Conservation (phyloP, 2,888 invertebrate genomes). For the Caenorhabditis becei region DNA sequence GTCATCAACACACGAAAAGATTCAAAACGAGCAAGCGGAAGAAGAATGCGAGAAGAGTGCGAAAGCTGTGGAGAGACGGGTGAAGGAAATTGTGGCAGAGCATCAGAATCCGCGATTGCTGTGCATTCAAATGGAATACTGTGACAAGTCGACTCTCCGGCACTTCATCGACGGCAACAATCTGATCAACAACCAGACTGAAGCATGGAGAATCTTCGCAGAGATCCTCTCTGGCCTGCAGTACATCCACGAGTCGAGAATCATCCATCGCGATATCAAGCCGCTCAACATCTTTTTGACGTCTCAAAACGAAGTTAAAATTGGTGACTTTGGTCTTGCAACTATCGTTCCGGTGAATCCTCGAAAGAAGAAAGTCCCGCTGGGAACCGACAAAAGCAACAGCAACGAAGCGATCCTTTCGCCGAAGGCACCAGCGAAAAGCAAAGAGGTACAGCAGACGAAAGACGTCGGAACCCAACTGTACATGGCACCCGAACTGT, state of each 20-base stretch:
- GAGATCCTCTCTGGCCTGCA: constrained; percentile 89
- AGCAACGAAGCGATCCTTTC: constrained; percentile 30
- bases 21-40: constrained; percentile 1
- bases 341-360: constrained; percentile 53
- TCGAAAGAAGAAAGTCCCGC: background rate
- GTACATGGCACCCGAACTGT: constrained; percentile 94
- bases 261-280: constrained; percentile 80
- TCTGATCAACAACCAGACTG: constrained; percentile 6
- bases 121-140: constrained; percentile 93
- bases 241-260: constrained; percentile 77
- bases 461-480: constrained; percentile 92
- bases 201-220: constrained; percentile 87
- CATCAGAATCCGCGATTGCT: constrained; percentile 66
- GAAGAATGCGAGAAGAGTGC: too few species aligned
- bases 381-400: constrained; percentile 16
- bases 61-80: too few species aligned
- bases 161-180: constrained; percentile 60
- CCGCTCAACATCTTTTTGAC: constrained; percentile 93
- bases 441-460: constrained; percentile 61
- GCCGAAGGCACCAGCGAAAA: background rate
- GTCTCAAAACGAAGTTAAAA: constrained; percentile 93
- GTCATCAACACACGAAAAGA: background rate
- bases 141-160: constrained; percentile 92
- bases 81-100: too few species aligned
- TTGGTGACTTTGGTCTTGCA: constrained; percentile 97